Evolutionary conservation across 2,797 vertebrate species (phyloP), one percentile per base, ranked within the genome.

Genomic region (Xenops minutus): DNA sequence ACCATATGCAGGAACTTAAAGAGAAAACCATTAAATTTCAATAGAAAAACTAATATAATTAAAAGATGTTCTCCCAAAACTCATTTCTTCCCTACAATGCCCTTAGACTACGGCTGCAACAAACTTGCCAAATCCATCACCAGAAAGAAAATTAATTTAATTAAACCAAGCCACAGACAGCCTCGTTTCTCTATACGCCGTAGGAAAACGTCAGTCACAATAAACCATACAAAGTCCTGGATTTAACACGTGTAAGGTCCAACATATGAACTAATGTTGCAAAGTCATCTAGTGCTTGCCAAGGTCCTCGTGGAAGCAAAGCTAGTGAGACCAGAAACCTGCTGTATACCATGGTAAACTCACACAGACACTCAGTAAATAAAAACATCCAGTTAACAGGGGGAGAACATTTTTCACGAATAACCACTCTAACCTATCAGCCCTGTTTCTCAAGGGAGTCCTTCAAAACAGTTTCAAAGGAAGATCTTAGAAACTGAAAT

Each of bases 351-450:
- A 0, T 14, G 39, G 62, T 39, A 62, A 91, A 29, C 54, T 95
- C 54, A 24, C 51, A 37, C 22, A 7, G 54, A 43, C 55, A 16
- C 29, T 81, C 62, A 61, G 49, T 61, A 72, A 88, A 68, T 22
- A 58, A 73, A 93, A 84, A 30, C 9, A 91, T 39, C 34, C 88
- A 68, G 46, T 71, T 75, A 68, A 61, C 7, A 41, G 22, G 29
- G 39, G 54, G 36, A 86, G 62, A 95, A 66, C 46, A 27, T 93
- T 93, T 96, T 86, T 92, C 66, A 73, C 62, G 52, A 86, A 55
- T 81, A 93, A 90, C 69, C 29, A 21, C 51, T 88, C 51, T 90
- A 78, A 93, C 71, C 66, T 88, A 72, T 93, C 91, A 94, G 73
- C 43, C 29, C 51, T 48, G 36, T 73, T 85, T 51, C 90, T 93